Evolutionary conservation across 2,797 vertebrate genomes (phyloP), one percentile per base, ranked within the genome.

Genomic region (Sebastes nivosus): DNA sequence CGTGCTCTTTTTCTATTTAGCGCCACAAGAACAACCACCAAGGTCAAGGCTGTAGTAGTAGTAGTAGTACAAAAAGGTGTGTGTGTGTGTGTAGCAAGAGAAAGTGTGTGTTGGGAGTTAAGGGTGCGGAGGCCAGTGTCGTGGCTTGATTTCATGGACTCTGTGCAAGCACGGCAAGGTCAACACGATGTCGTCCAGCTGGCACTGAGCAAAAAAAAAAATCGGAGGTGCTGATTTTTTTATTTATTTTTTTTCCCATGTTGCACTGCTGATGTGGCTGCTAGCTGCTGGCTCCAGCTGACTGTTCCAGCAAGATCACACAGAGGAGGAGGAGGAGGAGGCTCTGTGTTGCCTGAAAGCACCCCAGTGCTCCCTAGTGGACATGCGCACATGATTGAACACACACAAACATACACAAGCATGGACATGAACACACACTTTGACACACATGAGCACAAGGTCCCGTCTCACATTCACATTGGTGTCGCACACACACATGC

Each of bases 351-450:
- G 88, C 85, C 82, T 87, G 75, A 86, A 90, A 90, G 89, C 83
- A 87, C 83, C 91, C 74, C 89, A 90, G 85, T 91, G 90, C 92
- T 92, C 92, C 85, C 90, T 89, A 79, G 83, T 87, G 89, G 91
- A 90, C 81, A 75, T 36, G 77, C 20, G 12, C 75, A 83, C 83
- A 82, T 77, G 74, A 79, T 81, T 73, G 67, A 70, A 29, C 70
- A 77, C 52, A 83, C 65, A 73, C 30, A 54, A 68, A 70, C 8
- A 72, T 4, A 7, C 8, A 58, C 27, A 25, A 5, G 30, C 24
- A 14, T 2, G 8, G 9, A 67, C 54, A 70, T 6, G 10, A 32
- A 29, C 3, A 14, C 38, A 64, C 68, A 46, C 58, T 13, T 18
- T 25, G 29, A 24, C 46, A 34, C 76, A 42, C 13, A 42, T 42